Base-by-base conservation (phyloP, 2,797 vertebrate genomes). In the Bovichtus variegatus region DNA sequence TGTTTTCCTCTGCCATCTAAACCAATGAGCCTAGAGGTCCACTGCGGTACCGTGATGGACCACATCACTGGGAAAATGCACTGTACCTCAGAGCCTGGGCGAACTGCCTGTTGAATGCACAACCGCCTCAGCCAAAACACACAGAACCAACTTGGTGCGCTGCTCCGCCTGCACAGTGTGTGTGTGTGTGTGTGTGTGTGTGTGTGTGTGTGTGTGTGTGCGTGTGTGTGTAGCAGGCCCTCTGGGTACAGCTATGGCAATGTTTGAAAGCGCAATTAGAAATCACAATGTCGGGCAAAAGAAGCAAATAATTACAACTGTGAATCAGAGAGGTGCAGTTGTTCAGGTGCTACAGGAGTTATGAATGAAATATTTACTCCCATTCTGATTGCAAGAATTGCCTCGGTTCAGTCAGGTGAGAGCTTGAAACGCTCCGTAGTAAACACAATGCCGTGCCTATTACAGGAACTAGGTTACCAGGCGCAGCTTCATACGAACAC, bases 1-100 rank as follows among this genome's bases (percentile, higher is more conserved):
- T 92, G 92, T 92, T 93, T 94, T 92, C 89, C 89, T 90, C 87
- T 91, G 89, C 93, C 89, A 89, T 93, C 88, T 86, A 85, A 90
- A 90, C 91, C 90, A 90, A 89, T 88, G 89, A 92, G 90, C 79
- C 84, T 83, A 66, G 86, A 88, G 85, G 85, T 89, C 90, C 87
- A 87, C 77, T 87, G 91, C 80, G 90, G 90, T 84, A 66, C 81
- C 76, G 82, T 80, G 91, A 93, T 83, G 90, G 84, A 93, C 92
- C 92, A 92, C 94, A 93, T 94, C 91, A 93, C 88, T 92, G 87
- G 88, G 90, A 90, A 92, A 91, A 85, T 71, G 87, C 90, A 76
- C 88, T 85, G 89, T 90, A 91, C 90, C 89, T 92, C 89, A 90
- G 87, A 91, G 85, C 70, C 86, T 77, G 88, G 92, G 92, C 92